Conservation (phyloP, 37 sponge, comb jelly and placozoan genomes). For the Aplysina aerophoba region DNA sequence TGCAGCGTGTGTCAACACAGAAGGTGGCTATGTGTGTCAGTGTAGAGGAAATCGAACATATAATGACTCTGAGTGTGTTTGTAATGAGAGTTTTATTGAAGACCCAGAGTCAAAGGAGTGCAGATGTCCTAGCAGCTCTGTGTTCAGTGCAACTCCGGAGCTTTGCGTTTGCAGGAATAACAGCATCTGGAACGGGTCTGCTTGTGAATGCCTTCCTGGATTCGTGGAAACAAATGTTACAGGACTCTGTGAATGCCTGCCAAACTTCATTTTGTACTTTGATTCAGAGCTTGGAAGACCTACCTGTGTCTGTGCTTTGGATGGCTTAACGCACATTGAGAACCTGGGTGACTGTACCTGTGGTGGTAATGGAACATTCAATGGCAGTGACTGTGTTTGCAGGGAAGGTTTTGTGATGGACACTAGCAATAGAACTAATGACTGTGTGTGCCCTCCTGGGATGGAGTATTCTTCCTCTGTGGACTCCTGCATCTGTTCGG, state of each 20-base stretch:
- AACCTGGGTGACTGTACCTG: not conserved
- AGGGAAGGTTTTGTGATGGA: not conserved
- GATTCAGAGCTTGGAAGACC: no score
- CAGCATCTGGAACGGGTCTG: not conserved
- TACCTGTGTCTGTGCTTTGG: not conserved
- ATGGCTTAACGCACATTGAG: not conserved
- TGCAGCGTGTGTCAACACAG: not conserved
- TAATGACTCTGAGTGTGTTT: conserved; percentile 5
- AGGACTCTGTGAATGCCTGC: conserved; percentile 17
- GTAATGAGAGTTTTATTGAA: not conserved
- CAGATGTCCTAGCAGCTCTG: no score
- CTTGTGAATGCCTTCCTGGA: conserved; percentile 4
- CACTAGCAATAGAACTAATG: not conserved
- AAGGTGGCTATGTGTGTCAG: conserved; percentile 7
- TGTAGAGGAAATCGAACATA: not conserved
- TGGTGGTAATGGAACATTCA: conserved; percentile 25
- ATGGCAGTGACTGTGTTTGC: conserved; percentile 4
- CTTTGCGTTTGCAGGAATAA: not conserved
- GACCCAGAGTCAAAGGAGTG: no score
- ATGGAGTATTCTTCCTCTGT: not conserved
- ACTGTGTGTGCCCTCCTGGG: conserved; percentile 11
- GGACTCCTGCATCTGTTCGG: not conserved
- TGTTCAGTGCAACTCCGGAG: no score
- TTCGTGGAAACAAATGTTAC: not conserved
- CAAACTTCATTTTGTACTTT: not conserved